phyloP scores from a whole-genome alignment of 2,113 vertebrate genomes.

The Xiphophorus maculatus region DNA sequence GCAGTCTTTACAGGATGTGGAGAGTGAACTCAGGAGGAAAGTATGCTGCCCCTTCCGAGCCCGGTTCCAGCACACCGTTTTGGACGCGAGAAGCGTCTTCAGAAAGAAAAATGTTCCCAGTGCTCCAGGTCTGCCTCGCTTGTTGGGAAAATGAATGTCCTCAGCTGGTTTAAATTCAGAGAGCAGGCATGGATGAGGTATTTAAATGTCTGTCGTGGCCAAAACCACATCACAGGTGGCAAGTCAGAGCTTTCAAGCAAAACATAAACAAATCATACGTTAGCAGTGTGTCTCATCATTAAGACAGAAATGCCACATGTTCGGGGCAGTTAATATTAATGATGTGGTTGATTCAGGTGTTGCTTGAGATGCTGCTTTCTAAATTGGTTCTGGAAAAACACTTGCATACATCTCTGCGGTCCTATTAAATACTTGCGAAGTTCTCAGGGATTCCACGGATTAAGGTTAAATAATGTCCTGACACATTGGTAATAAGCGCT shows the following conservation, averaged over 20 bases:
- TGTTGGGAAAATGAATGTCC: conserved; percentile 58
- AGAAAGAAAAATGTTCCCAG: conserved; percentile 57
- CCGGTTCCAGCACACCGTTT: conserved; percentile 60
- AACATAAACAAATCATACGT: conserved; percentile 39
- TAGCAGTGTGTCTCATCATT: conserved; percentile 22
- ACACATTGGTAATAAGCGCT: no score
- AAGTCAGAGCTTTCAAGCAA: conserved; percentile 16
- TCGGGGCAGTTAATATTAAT: conserved; percentile 13
- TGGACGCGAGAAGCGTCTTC: conserved; percentile 57
- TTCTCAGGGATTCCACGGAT: conserved; percentile 1
- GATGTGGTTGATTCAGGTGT: conserved; percentile 51
- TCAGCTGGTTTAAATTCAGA: conserved; percentile 48
- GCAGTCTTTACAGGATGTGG: conserved; percentile 51
- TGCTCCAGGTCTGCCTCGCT: conserved; percentile 55
- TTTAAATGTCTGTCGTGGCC: conserved; percentile 31
- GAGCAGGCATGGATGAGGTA: conserved; percentile 27
- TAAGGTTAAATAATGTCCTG: no score
- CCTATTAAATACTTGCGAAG: conserved; percentile 10
- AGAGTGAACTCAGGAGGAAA: conserved; percentile 76
- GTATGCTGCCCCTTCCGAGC: conserved; percentile 65
- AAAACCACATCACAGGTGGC: conserved; percentile 60
- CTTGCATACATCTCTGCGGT: conserved; percentile 17
- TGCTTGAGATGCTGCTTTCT: conserved; percentile 17
- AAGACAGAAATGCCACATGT: conserved; percentile 4
- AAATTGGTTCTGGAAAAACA: conserved; percentile 26